Evolutionary conservation across 2,888 invertebrate species (phyloP).

Genomic region (Cepaea hortensis): DNA sequence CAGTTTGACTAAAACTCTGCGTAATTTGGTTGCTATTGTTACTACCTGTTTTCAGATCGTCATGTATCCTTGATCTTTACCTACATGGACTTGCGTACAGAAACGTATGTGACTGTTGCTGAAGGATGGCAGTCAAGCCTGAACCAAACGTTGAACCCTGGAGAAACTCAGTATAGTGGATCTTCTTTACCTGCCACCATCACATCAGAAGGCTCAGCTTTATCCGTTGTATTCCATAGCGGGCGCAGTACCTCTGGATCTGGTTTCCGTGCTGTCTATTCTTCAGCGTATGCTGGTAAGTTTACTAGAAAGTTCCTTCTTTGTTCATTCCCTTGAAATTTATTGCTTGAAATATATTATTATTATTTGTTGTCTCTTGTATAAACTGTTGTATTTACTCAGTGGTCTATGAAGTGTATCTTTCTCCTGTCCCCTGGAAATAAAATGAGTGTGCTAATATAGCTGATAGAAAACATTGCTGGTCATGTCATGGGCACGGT

Average conservation of each 20-base stretch:
- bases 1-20: too few species aligned
- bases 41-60: slow-evolving; percentile 76
- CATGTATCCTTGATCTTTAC: slow-evolving; percentile 84
- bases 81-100: slow-evolving; percentile 75
- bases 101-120: slow-evolving; percentile 70
- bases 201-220: slow-evolving; percentile 76
- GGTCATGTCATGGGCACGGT: too few species aligned
- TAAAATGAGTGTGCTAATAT: too few species aligned
- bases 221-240: slow-evolving; percentile 77
- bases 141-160: neutral
- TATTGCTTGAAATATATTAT: too few species aligned
- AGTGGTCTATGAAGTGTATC: too few species aligned
- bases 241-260: slow-evolving; percentile 75
- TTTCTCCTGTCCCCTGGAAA: too few species aligned
- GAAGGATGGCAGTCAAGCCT: slow-evolving; percentile 73
- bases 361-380: too few species aligned
- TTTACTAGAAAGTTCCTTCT: slow-evolving; percentile 24
- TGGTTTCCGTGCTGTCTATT: slow-evolving; percentile 80
- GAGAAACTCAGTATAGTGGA: slow-evolving; percentile 80
- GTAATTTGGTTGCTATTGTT: too few species aligned
- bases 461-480: too few species aligned
- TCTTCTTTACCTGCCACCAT: slow-evolving; percentile 79
- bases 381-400: too few species aligned
- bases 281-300: slow-evolving; percentile 80
- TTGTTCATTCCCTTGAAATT: too few species aligned